A percentile compares a stretch with the other conserved stretches of the same genome.
phyloP scores from a whole-genome alignment of 1,140 invertebrate species.

The Bradynema listronoti region DNA sequence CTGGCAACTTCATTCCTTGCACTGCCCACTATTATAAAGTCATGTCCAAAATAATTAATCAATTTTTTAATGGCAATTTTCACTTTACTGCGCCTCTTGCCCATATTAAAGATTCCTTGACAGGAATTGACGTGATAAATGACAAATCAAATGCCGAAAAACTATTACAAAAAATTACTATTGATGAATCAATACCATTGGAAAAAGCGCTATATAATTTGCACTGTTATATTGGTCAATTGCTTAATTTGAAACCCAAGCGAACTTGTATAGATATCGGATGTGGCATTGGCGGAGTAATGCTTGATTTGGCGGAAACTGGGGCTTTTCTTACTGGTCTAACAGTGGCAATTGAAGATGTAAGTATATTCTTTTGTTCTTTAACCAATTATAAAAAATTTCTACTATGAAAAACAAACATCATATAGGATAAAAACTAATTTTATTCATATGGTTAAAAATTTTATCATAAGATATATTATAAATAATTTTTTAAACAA shows the following conservation, averaged over 20 bases:
- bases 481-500: background rate
- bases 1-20: too few species aligned
- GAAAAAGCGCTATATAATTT: conserved; percentile 40
- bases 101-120: background rate
- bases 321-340: conserved; percentile 49
- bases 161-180: too few species aligned
- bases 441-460: background rate
- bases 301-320: conserved; percentile 44
- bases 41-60: conserved; percentile 54
- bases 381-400: too few species aligned
- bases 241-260: conserved; percentile 35
- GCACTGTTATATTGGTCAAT: conserved; percentile 43
- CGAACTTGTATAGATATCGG: conserved; percentile 51
- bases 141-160: background rate
- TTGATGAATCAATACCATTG: conserved; percentile 14
- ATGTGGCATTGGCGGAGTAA: conserved; percentile 55
- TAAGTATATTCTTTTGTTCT: conserved; percentile 1
- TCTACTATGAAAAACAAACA: too few species aligned
- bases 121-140: background rate
- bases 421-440: background rate
- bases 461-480: background rate
- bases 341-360: conserved; percentile 54
- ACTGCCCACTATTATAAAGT: conserved; percentile 57
- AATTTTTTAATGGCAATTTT: conserved; percentile 57
- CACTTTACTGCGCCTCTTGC: conserved; percentile 52